Evolutionary conservation across 2,888 invertebrate species (phyloP), one percentile per base, ranked within the genome.

Genomic region (Drosophila heteroneura): DNA sequence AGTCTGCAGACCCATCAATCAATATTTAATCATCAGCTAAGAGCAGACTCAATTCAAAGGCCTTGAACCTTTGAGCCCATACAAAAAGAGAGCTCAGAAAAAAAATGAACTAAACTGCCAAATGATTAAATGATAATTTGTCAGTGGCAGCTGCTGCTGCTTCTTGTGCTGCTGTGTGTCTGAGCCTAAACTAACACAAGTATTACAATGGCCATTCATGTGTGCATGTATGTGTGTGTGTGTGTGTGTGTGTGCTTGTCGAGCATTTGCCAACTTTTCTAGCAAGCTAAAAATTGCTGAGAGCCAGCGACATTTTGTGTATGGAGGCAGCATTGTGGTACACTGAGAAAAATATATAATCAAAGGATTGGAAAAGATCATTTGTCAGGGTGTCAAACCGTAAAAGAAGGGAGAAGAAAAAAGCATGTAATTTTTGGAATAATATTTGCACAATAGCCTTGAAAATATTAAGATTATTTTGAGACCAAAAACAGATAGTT

Each of bases 81-180:
- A 9, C 5, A 26, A 26, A 16, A 47, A 26, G 47, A 16, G 47
- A 26, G 22, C 47, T 26, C 44, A 16, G 49, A 53, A 32, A 12
- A 12, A 54, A 37, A 54, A 41, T 59, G 16, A 44, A 58, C 67
- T 64, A 81, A 81, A 70, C 72, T 77, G 76, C 56, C 60, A 76
- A 77, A 79, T 86, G 86, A 88, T 88, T 86, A 82, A 87, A 87
- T 82, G 88, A 88, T 81, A 80, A 86, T 85, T 88, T 87, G 86
- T 86, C 86, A 86, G 68, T 54, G 76, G 76, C 86, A 88, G 68
- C 65, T 69, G 68, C 76, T 78, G 68, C 56, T 68, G 65, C 22
- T 56, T 19, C 56, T 67, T 22, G 58, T 75, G 57, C 56, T 69
- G 56, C 53, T 54, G 22, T 49, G 41, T 69, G 68, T 53, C 54